A percentile compares a stretch with the other conserved stretches of the same genome.
Conservation (phyloP, 2,888 invertebrate species). For the Xylota sylvarum region DNA sequence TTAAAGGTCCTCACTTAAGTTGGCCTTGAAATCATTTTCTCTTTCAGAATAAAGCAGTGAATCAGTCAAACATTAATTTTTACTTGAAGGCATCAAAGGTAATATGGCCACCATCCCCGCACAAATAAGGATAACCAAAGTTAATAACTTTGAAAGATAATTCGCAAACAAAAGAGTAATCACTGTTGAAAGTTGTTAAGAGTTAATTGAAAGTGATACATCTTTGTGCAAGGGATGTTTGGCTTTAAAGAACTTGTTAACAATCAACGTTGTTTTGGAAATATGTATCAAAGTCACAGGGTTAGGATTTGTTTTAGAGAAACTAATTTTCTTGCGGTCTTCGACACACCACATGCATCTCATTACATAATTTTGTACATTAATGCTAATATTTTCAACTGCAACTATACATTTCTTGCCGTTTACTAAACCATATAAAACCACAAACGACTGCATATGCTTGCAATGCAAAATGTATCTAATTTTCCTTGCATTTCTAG, state of each 20-base stretch:
- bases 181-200: not conserved
- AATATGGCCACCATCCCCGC: not conserved
- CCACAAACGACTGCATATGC: conserved; percentile 1
- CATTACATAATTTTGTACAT: too few relatives aligned
- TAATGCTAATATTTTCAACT: not conserved
- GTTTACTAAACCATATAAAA: not conserved
- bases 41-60: not conserved
- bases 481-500: conserved; percentile 32
- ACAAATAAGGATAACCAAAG: not conserved
- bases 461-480: conserved; percentile 36
- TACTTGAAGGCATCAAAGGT: not conserved
- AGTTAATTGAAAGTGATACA: conserved; percentile 11
- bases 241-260: not conserved
- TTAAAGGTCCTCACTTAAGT: not conserved
- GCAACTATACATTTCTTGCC: not conserved
- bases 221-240: not conserved
- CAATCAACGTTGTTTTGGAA: not conserved
- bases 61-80: not conserved
- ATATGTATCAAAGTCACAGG: not conserved
- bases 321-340: too few relatives aligned
- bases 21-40: not conserved
- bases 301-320: too few relatives aligned
- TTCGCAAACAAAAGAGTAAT: not conserved
- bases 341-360: too few relatives aligned
- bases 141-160: not conserved